Percentiles rank a stretch among this genome's conserved stretches.
phyloP scores from a whole-genome alignment of 2,113 vertebrate species.

The Calyptommatus sinebrachiatus region DNA sequence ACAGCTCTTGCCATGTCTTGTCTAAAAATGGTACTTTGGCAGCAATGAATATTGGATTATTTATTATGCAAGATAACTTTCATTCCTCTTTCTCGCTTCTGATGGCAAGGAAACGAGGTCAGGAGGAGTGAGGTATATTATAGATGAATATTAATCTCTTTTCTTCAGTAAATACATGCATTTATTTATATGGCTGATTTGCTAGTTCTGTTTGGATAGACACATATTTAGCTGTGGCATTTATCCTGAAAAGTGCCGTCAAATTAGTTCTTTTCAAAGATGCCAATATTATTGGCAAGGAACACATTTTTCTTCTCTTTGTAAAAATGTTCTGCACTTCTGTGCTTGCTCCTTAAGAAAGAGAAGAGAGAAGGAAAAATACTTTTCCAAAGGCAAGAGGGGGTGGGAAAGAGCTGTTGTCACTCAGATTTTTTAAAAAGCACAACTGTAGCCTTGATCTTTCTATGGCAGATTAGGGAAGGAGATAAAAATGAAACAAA shows the following conservation, averaged over 20 bases:
- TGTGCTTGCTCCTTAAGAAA: slow-evolving; percentile 52
- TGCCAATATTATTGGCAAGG: slow-evolving; percentile 66
- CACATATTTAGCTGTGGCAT: slow-evolving; percentile 55
- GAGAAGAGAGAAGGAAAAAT: not conserved
- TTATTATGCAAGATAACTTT: slow-evolving; percentile 52
- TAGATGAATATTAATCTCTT: slow-evolving; percentile 66
- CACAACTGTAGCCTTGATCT: slow-evolving; percentile 63
- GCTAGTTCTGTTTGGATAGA: slow-evolving; percentile 67
- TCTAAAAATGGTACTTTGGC: slow-evolving; percentile 37
- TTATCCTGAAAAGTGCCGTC: slow-evolving; percentile 67
- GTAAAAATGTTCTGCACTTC: slow-evolving; percentile 50
- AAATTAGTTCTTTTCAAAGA: slow-evolving; percentile 67
- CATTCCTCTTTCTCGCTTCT: slow-evolving; percentile 30
- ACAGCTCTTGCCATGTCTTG: slow-evolving; percentile 18
- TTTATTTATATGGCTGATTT: slow-evolving; percentile 70
- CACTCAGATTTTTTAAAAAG: slow-evolving; percentile 61
- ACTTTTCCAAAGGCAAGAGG: slow-evolving; percentile 58
- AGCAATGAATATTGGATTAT: slow-evolving; percentile 57
- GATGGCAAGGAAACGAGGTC: slow-evolving; percentile 49
- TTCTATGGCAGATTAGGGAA: slow-evolving; percentile 56
- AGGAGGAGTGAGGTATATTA: slow-evolving; percentile 55
- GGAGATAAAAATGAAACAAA: slow-evolving; percentile 66
- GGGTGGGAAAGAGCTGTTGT: slow-evolving; percentile 56
- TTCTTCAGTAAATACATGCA: slow-evolving; percentile 58
- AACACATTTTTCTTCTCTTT: slow-evolving; percentile 61